phyloP scores from a whole-genome alignment of 2,113 vertebrate genomes.

The Beaufortia kweichowensis region DNA sequence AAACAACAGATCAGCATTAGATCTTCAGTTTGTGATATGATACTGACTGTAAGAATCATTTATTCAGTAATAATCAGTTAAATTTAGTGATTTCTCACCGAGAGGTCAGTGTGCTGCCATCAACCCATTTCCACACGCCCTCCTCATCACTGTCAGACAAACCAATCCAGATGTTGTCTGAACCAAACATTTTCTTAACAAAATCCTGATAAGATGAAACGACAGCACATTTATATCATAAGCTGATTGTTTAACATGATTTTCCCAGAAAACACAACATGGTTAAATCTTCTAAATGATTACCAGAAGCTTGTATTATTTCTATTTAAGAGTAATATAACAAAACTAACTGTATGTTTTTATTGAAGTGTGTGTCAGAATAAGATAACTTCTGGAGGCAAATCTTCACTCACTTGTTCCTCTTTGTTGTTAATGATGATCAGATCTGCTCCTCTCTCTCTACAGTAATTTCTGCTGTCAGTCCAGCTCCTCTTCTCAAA shows the following conservation, averaged over 20 bases:
- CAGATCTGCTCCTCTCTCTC: background rate
- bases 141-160: background rate
- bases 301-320: too few species aligned
- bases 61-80: background rate
- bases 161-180: background rate
- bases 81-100: background rate
- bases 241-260: too few species aligned
- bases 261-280: too few species aligned
- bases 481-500: background rate
- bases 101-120: background rate
- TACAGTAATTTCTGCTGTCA: background rate
- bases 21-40: background rate
- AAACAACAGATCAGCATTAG: background rate
- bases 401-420: background rate
- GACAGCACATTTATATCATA: background rate
- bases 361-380: too few species aligned
- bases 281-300: too few species aligned
- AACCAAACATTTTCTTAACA: background rate
- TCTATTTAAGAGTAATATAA: too few species aligned
- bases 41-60: slow-evolving; percentile 3
- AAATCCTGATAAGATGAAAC: background rate
- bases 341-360: too few species aligned
- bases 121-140: background rate
- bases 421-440: background rate
- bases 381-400: too few species aligned